A percentile compares a stretch with the other conserved stretches of the same genome.
phyloP scores from a whole-genome alignment of 1,140 invertebrate genomes.

The Leptinotarsa undecemlineata region DNA sequence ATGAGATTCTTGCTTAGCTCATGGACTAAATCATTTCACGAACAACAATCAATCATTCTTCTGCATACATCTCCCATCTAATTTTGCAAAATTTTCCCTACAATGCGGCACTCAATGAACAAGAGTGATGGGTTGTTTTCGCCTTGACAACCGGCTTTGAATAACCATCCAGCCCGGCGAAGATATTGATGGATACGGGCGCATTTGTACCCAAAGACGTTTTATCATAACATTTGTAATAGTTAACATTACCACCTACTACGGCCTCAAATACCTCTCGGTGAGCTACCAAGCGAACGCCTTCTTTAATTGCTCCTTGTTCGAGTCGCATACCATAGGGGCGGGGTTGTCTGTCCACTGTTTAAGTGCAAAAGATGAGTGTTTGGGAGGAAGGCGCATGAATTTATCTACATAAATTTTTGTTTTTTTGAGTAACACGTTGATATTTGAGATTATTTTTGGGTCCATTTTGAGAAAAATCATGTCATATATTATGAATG shows the following conservation, averaged over 20 bases:
- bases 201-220: conserved; percentile 31
- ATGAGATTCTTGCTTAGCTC: not conserved
- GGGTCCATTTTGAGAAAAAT: too few relatives aligned
- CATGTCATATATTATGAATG: too few relatives aligned
- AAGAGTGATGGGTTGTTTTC: conserved; percentile 37
- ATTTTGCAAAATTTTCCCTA: conserved; percentile 28
- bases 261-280: conserved; percentile 25
- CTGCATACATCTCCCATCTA: conserved; percentile 20
- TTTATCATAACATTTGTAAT: conserved; percentile 34
- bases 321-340: not conserved
- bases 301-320: conserved; percentile 21
- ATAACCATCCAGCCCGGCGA: conserved; percentile 33
- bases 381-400: too few relatives aligned
- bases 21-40: not conserved
- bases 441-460: too few relatives aligned
- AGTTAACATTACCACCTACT: conserved; percentile 37
- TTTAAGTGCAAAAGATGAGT: too few relatives aligned
- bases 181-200: conserved; percentile 35
- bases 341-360: not conserved
- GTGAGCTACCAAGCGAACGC: conserved; percentile 33
- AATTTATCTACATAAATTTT: too few relatives aligned
- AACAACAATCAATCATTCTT: not conserved
- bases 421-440: too few relatives aligned
- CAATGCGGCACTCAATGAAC: conserved; percentile 24
- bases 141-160: conserved; percentile 29